Conservation (phyloP, 1,140 invertebrate species). For the Littorina saxatilis region DNA sequence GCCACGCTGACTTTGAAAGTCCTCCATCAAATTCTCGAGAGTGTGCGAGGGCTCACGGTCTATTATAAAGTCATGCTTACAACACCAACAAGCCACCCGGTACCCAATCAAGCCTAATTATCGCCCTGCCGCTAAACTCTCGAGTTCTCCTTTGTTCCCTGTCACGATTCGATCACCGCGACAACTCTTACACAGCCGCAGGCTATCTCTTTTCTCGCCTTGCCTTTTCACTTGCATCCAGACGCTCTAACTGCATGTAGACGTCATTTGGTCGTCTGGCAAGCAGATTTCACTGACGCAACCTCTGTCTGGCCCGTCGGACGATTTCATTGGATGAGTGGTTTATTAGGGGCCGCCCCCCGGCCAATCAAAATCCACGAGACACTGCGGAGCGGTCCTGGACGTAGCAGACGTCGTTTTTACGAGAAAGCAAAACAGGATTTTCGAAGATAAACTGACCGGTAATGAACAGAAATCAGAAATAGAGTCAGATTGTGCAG, state of each 20-base stretch:
- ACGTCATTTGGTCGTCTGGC: slow-evolving; percentile 20
- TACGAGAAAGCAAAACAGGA: background rate
- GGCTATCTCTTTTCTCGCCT: slow-evolving; percentile 4
- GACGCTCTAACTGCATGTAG: slow-evolving; percentile 14
- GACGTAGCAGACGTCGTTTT: background rate
- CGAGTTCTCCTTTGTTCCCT: background rate
- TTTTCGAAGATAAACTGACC: background rate
- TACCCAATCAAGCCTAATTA: slow-evolving; percentile 21
- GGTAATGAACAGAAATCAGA: background rate
- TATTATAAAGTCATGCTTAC: background rate
- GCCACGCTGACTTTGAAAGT: too few relatives aligned
- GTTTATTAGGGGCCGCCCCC: background rate
- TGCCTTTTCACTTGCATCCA: background rate
- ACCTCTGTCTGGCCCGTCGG: background rate
- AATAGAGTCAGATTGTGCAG: too few relatives aligned
- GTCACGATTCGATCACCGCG: background rate
- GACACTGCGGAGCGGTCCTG: background rate
- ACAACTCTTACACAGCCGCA: background rate
- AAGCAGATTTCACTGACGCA: background rate
- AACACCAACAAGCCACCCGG: slow-evolving; percentile 1
- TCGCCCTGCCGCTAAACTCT: slow-evolving; percentile 13
- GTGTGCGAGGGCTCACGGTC: too few relatives aligned
- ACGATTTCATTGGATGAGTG: slow-evolving; percentile 7
- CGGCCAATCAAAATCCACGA: slow-evolving; percentile 1
- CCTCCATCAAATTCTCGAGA: too few relatives aligned